phyloP scores from a whole-genome alignment of 2,113 vertebrate species.

The Passer montanus region DNA sequence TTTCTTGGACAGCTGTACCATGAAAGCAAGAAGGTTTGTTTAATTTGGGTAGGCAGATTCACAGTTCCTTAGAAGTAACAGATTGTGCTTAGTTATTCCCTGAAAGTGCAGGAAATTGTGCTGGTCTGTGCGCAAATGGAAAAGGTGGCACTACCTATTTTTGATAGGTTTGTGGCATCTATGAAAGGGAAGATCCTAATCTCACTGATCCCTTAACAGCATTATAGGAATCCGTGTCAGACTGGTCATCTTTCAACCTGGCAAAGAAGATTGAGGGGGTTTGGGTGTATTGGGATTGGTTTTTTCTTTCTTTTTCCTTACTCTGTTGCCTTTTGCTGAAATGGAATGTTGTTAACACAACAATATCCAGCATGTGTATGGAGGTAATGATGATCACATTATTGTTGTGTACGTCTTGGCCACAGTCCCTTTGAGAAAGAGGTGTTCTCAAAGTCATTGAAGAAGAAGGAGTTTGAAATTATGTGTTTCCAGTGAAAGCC shows the following conservation, averaged over 20 bases:
- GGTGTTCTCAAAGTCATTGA: slow-evolving; percentile 9
- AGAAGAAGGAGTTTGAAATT: slow-evolving; percentile 25
- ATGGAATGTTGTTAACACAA: not conserved
- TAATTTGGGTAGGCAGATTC: not conserved
- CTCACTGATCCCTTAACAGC: not conserved
- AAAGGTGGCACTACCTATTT: not conserved
- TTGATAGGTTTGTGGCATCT: not conserved
- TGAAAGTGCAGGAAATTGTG: not conserved
- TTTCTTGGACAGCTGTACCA: not conserved
- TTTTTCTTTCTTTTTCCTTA: not conserved
- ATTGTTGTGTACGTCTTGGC: not conserved
- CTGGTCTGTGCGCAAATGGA: not conserved
- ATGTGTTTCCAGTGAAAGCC: not conserved
- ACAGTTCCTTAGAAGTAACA: not conserved
- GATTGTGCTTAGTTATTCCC: not conserved
- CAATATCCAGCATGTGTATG: not conserved
- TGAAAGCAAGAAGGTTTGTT: not conserved
- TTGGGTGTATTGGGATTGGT: rapidly evolving
- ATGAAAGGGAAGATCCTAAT: not conserved
- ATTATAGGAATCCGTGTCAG: not conserved
- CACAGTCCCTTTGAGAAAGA: slow-evolving; percentile 15
- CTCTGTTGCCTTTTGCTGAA: not conserved
- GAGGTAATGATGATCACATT: not conserved
- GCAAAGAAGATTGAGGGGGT: not conserved
- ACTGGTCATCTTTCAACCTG: not conserved